Conservation (phyloP, 2,888 invertebrate genomes). For the Spicauda simplicius region DNA sequence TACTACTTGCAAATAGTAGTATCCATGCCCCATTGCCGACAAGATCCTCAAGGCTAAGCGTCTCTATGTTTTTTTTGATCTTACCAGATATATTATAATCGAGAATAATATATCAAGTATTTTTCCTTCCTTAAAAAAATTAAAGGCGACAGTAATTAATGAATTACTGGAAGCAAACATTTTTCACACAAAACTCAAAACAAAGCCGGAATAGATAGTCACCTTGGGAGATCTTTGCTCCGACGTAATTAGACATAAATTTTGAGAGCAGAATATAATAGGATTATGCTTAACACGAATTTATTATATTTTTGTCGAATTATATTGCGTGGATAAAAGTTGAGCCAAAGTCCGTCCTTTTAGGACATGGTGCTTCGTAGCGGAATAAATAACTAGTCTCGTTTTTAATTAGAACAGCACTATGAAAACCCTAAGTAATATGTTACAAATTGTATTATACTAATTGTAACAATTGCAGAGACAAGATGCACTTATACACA, state of each 20-base stretch:
- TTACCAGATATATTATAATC: too few species aligned
- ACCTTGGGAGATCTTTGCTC: conserved; percentile 35
- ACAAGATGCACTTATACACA: too few species aligned
- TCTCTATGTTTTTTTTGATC: too few species aligned
- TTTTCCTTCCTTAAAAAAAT: conserved; percentile 8
- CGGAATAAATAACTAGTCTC: background rate
- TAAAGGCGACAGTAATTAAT: conserved; percentile 35
- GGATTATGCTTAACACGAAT: conserved; percentile 18
- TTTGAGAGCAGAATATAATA: conserved; percentile 18
- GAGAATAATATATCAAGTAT: background rate
- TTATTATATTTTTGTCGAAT: conserved; percentile 23
- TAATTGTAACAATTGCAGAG: too few species aligned
- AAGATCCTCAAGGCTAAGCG: too few species aligned
- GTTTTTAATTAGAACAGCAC: too few species aligned
- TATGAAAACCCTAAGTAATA: too few species aligned
- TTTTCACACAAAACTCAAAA: conserved; percentile 31
- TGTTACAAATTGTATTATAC: too few species aligned
- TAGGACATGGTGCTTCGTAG: background rate
- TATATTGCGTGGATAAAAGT: background rate
- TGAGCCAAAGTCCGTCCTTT: background rate
- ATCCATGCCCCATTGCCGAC: too few species aligned
- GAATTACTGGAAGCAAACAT: conserved; percentile 29
- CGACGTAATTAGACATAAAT: conserved; percentile 21
- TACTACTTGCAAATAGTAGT: too few species aligned
- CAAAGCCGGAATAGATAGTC: conserved; percentile 34